Base-by-base conservation (phyloP, 1,140 invertebrate species). In the Drosophila prosaltans region DNA sequence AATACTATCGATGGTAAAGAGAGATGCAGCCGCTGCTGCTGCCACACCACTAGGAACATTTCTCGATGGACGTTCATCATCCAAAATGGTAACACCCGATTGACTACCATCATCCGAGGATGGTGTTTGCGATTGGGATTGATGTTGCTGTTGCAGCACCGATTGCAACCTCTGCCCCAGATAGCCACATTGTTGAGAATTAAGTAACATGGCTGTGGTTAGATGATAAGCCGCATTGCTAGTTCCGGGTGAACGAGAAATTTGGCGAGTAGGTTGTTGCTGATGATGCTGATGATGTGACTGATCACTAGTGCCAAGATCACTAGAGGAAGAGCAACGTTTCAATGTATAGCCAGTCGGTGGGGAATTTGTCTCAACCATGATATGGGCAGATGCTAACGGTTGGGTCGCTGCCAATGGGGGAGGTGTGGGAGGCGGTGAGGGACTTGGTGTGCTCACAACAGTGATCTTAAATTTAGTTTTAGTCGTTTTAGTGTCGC, bases 1-100 rank as follows among this genome's bases (percentile, higher is more conserved):
- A 65, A 97, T 96, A 92, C 95, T 96, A 92, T 97, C 96, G 76
- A 97, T 97, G 72, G 96, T 97, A 88, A 97, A 97, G 39, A 96
- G 93, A 36, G 95, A 96, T 55, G 95, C 93, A 2, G 95, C 93
- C 8, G 93, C 93, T 11, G 93, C 93, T 43, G 94, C 91, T 36
- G 94, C 91, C 40, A 94, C 79, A 10, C 74, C 40, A 21, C 40
- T 68, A 36, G 76, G 60, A 26, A 91, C 85, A 93, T 76, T 81
- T 72, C 93, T 43, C 90, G 92, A 66, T 92, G 93, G 43, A 93
- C 85, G 74, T 8, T 91, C 90, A 24, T 91, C 90, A 51, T 91
- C 84, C 60, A 91, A 55, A 10, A 91, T 90, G 45, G 91, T 92
- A 9, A 55, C 74, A 8, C 90, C 86, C 39, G 91, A 92, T 59